phyloP scores from a whole-genome alignment of 2,797 vertebrate genomes.

The Okamejei kenojei region DNA sequence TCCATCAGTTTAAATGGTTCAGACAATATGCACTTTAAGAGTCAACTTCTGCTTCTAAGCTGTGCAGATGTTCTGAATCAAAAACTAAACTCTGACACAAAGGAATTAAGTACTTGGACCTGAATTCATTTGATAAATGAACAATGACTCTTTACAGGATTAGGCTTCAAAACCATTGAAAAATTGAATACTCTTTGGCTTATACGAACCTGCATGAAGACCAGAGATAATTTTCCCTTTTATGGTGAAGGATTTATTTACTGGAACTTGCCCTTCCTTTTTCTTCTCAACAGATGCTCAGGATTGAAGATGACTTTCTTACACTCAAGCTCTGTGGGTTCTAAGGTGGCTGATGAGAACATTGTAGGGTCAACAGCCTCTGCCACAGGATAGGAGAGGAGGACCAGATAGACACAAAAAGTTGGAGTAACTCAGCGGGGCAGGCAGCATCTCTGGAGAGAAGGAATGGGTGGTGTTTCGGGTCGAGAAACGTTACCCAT shows the following conservation, averaged over 20 bases:
- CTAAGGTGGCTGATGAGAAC: too few species aligned
- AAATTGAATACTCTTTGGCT: not conserved
- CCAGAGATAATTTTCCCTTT: not conserved
- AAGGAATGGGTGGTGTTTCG: too few species aligned
- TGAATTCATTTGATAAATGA: conserved; percentile 14
- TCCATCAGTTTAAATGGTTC: conserved; percentile 8
- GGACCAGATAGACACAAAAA: too few species aligned
- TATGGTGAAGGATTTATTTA: not conserved
- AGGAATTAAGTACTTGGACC: not conserved
- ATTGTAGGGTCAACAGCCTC: too few species aligned
- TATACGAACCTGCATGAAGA: not conserved
- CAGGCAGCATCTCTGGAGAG: too few species aligned
- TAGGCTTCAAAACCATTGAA: not conserved
- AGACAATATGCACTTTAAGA: conserved; percentile 8
- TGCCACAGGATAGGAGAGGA: too few species aligned
- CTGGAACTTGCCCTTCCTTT: not conserved
- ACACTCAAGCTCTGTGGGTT: too few species aligned
- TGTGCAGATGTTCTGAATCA: conserved; percentile 28
- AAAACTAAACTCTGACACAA: not conserved
- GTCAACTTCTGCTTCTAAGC: conserved; percentile 5
- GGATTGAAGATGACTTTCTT: too few species aligned
- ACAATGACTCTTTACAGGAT: not conserved
- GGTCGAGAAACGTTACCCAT: too few species aligned
- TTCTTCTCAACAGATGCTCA: not conserved
- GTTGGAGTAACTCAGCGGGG: too few species aligned